Evolutionary conservation across 2,113 vertebrate genomes (phyloP).

Genomic region (Periophthalmus modestus): DNA sequence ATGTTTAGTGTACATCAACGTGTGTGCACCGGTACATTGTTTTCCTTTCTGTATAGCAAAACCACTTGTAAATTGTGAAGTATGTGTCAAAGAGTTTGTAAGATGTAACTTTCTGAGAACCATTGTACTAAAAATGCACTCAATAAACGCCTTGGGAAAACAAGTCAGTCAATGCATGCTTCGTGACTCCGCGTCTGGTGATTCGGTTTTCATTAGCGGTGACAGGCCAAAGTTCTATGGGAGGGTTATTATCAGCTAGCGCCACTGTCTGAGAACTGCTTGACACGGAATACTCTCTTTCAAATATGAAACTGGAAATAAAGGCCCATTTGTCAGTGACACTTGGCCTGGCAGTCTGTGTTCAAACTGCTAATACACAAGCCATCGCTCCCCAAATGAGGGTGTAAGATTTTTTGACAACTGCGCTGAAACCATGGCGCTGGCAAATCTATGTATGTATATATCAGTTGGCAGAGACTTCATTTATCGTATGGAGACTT

Average conservation of each 20-base stretch:
- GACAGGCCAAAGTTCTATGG: slow-evolving; percentile 35
- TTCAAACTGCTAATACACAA: slow-evolving; percentile 64
- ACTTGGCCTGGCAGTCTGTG: slow-evolving; percentile 39
- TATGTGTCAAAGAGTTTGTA: slow-evolving; percentile 82
- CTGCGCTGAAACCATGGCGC: slow-evolving; percentile 39
- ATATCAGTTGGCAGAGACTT: neutral
- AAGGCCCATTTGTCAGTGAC: slow-evolving; percentile 46
- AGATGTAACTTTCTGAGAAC: slow-evolving; percentile 83
- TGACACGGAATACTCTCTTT: slow-evolving; percentile 45
- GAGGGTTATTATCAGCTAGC: slow-evolving; percentile 51
- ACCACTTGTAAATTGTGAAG: slow-evolving; percentile 82
- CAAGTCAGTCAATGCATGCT: slow-evolving; percentile 53
- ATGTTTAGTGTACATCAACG: slow-evolving; percentile 49
- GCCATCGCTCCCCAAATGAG: slow-evolving; percentile 44
- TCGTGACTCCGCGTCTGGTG: slow-evolving; percentile 37
- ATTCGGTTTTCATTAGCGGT: slow-evolving; percentile 48
- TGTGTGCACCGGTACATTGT: slow-evolving; percentile 64
- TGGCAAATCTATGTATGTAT: neutral
- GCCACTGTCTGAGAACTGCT: slow-evolving; percentile 44
- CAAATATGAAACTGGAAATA: slow-evolving; percentile 45
- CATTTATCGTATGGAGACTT: neutral
- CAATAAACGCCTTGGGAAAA: slow-evolving; percentile 81
- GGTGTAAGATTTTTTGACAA: slow-evolving; percentile 59
- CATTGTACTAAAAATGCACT: slow-evolving; percentile 84
- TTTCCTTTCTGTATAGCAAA: slow-evolving; percentile 74